phyloP scores from a whole-genome alignment of 2,888 invertebrate species.

The Hirtodrosophila confusa region DNA sequence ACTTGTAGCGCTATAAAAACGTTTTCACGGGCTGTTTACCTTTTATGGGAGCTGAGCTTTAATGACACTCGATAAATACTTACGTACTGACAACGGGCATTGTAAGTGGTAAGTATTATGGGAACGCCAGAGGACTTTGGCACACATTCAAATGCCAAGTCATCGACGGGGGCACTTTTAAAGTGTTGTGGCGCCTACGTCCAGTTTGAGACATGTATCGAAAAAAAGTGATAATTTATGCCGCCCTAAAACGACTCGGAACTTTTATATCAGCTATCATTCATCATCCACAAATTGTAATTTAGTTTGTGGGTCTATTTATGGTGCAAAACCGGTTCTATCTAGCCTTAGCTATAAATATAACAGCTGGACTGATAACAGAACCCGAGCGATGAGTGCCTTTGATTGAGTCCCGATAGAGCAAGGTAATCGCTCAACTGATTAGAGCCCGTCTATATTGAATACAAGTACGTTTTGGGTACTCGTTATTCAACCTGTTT shows the following conservation, averaged over 20 bases:
- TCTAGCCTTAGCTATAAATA: not conserved
- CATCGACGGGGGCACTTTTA: conserved; percentile 5
- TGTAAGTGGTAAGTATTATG: conserved; percentile 9
- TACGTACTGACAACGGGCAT: not conserved
- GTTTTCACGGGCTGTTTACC: conserved; percentile 15
- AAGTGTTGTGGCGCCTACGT: conserved; percentile 6
- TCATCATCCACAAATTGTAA: conserved; percentile 24
- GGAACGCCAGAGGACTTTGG: conserved; percentile 28
- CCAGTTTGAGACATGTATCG: not conserved
- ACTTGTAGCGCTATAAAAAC: conserved; percentile 6
- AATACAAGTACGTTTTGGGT: not conserved
- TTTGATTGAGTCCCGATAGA: conserved; percentile 8
- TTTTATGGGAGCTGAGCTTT: conserved; percentile 15
- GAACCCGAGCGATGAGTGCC: conserved; percentile 6
- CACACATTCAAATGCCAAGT: conserved; percentile 25
- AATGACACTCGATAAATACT: conserved; percentile 31
- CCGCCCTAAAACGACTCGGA: conserved; percentile 8
- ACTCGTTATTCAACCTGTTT: not conserved
- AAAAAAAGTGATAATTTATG: conserved; percentile 18
- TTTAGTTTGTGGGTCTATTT: conserved; percentile 9
- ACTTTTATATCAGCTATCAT: conserved; percentile 7
- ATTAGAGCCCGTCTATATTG: conserved; percentile 24
- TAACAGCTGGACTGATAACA: conserved; percentile 27
- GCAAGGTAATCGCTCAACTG: conserved; percentile 28
- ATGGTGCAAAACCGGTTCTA: conserved; percentile 9